Base-by-base conservation (phyloP, 2,113 vertebrate genomes). In the Australoheros scitulus region DNA sequence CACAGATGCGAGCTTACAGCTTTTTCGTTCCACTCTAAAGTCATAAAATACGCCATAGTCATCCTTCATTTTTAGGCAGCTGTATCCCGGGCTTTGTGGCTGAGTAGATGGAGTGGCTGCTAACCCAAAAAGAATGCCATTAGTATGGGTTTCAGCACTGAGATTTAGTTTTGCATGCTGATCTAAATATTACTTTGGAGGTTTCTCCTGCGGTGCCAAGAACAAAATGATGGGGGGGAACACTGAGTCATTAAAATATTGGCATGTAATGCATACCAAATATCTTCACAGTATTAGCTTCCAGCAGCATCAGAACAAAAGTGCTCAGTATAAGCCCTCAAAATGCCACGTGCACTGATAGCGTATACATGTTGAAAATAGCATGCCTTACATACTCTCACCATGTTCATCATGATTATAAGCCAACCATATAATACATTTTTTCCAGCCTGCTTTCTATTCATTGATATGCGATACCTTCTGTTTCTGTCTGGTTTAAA, bases 401-500 rank as follows among this genome's bases (percentile, higher is more conserved):
- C 38, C 47, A 60, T 79, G 57, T 84, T 61, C 29, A 38, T 59
- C 56, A 65, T 56, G 57, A 43, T 68, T 68, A 50, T 58, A 60
- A 17, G 80, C 24, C 76, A 18, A 22, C 6, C 17, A 10, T 47
- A 47, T 56, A 22, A 80, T 81, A 29, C 65, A 47, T 72, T 83
- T 81, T 57, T 79, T 20, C 43, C 60, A 61, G 43, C 60, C 84
- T 88, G 76, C 84, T 90, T 80, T 84, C 22, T 88, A 87, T 91
- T 92, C 85, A 93, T 86, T 88, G 76, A 77, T 79, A 56, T 36
- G 26, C 86, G 79, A 91, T 80, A 59, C 79, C 75, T 72, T 80
- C 68, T 77, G 50, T 41, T 0, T 43, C 79, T 65, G 57, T 80
- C 80, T 75, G 86, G 72, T 22, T 22, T 38, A 83, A 58, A 79